Base-by-base conservation (phyloP, 2,797 vertebrate genomes). In the Falco berigora region DNA sequence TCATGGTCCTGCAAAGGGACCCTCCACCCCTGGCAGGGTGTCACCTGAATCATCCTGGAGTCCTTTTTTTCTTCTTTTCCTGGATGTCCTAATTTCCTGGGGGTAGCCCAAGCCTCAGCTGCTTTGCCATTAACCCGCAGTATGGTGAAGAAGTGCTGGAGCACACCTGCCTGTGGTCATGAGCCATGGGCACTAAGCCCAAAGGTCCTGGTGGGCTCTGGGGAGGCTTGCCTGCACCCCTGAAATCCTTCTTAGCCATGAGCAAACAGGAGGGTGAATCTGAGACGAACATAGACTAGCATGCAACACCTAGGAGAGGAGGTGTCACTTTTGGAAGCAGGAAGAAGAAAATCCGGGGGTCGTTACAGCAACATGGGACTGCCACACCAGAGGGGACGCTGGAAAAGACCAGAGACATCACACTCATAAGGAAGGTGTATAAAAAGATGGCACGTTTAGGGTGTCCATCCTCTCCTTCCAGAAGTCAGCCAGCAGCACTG, bases 121-220 rank as follows among this genome's bases (percentile, higher is more conserved):
- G 30, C n/a, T 52, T 72, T 71, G 40, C 15, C 34, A 17, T 55
- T 49, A 23, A 25, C 30, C n/a, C 30, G 27, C 5, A 23, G 27
- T 27, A 10, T 6, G 22, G 21, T 30, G 7, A 38, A 67, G 74
- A 63, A 55, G 15, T 7, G 17, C 12, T 40, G 52, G 15, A 63
- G 58, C 42, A 4, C 25, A 15, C 36, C 42, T 47, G 21, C 32
- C 10, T 1, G 0, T 24, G 28, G 27, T 36, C 24, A 1, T 22
- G 32, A 32, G 24, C 18, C 17, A 4, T 6, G 21, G 34, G 10
- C 16, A 78, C 28, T n/a, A 22, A 72, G 38, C 5, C 30, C 38
- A 22, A 58, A 30, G 6, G 27, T 69, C 15, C 16, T n/a, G 23
- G 14, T 15, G n/a, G 40, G 42, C 8, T 8, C 30, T 2, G 4